Base-by-base conservation (phyloP, 2,113 vertebrate genomes). In the Ageneiosus marmoratus region DNA sequence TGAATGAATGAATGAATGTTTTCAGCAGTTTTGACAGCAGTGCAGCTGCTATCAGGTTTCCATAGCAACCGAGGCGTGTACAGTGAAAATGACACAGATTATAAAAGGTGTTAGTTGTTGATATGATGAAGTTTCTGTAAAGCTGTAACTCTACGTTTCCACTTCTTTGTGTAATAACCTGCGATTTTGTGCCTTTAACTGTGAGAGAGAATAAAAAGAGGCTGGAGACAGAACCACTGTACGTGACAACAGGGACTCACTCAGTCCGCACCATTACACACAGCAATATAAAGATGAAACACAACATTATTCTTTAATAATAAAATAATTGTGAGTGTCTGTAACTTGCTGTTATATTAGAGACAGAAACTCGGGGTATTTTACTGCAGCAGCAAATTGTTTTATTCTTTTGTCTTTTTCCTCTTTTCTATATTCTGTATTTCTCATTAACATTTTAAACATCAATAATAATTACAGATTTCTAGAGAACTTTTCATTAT, bases 401-500 rank as follows among this genome's bases (percentile, higher is more conserved):
- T 58, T 58, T 8, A 8, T 56, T 0, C 24, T 22, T n/a, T n/a
- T n/a, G n/a, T n/a, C n/a, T n/a, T 56, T n/a, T n/a, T 10, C 53
- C 1, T 7, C 11, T 58, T 11, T 58, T 12, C 10, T n/a, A 5
- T 60, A 27, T 24, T 24, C 15, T 51, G 4, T 51, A 2, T 55
- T 22, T 22, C 53, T 55, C 20, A 7, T 55, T 55, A 55, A 55
- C 1, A 55, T 22, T 8, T 22, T 22, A 55, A 55, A 58, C 2
- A 58, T 32, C 27, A 32, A 29, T 32, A 81, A 75, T 81, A 73
- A 41, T 50, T 10, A 41, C 15, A 81, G 41, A 37, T 75, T 62
- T 50, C 10, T 58, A 16, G 37, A n/a, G 0, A 34, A 69, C 15
- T 70, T 32, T 20, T 24, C 4, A 46, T 8, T 22, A 48, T 37